Evolutionary conservation across 2,888 invertebrate genomes (phyloP), one percentile per base, ranked within the genome.

Genomic region (Blastobasis lacticolella): DNA sequence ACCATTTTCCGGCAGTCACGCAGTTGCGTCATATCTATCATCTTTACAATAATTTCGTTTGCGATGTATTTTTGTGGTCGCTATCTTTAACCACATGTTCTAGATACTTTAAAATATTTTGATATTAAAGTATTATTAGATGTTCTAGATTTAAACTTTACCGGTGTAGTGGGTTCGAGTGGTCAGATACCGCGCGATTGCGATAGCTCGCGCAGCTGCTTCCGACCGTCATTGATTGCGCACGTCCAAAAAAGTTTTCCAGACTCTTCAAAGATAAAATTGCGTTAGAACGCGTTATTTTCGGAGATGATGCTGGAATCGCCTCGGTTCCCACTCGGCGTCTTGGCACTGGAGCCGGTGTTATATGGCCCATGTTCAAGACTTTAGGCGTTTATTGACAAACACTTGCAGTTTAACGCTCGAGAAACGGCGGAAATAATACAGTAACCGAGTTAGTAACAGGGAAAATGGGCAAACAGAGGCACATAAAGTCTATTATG

Each of bases 321-420:
- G 62, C 67, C 62, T 61, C 69, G 70, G 63, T 56, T 62, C 67
- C 75, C 75, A 75, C 75, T 73, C 75, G 81, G 80, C 79, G 75
- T 78, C 76, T 88, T 88, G 88, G 88, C 87, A 87, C 85, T 86
- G 86, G 86, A 88, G 64, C 69, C 64, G 54, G 55, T 67, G 71
- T 77, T 85, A 86, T 81, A 85, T 83, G 78, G 82, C 83, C 67
- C 62, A 61, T 71, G 76, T 81, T 83, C 78, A 79, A 80, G 74
- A 71, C 64, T 67, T 69, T 69, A 67, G 65, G 69, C 65, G 68
- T 59, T 64, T 66, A 61, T 64, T 71, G 64, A 67, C 58, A 64
- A 60, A 62, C 61, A 61, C 59, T 61, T 59, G 59, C 51, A 60
- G 45, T 51, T 49, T 45, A 38, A 23, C 48, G 53, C 38, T 41